Conservation (phyloP, 92 coral and sea anemone species). For the Siderastrea radians region DNA sequence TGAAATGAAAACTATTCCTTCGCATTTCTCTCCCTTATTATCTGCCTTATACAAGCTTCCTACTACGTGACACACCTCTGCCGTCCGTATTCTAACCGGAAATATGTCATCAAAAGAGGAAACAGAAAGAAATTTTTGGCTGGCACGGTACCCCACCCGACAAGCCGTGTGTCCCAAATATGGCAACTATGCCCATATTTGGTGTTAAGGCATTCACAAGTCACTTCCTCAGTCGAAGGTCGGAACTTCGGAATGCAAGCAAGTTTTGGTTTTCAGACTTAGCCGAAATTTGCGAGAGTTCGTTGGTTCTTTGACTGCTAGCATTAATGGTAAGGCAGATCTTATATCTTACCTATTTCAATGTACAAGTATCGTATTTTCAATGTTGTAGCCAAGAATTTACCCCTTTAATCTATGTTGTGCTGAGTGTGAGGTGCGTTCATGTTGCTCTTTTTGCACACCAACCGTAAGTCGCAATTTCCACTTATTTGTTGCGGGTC, state of each 20-base stretch:
- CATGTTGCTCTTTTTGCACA: too few species aligned
- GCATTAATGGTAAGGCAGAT: neutral
- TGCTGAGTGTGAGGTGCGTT: too few species aligned
- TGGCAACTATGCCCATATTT: slow-evolving; percentile 65
- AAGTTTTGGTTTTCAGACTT: slow-evolving; percentile 1
- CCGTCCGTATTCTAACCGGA: neutral
- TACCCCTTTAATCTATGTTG: too few species aligned
- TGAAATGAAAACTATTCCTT: too few species aligned
- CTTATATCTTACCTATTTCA: neutral
- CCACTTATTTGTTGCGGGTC: too few species aligned
- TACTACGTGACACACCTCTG: neutral
- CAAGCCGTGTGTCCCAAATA: slow-evolving; percentile 35
- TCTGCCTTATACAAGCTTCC: too few species aligned
- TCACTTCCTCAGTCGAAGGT: slow-evolving; percentile 59
- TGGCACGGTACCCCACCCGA: slow-evolving; percentile 1
- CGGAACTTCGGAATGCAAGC: neutral
- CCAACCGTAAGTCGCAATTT: too few species aligned
- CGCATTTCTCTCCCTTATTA: too few species aligned
- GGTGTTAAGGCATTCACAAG: slow-evolving; percentile 65
- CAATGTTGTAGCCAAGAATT: neutral
- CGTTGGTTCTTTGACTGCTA: neutral
- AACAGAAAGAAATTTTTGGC: neutral
- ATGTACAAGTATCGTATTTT: neutral
- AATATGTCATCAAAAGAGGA: neutral
- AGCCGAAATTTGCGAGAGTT: neutral